Evolutionary conservation across 2,113 vertebrate species (phyloP).

Genomic region (Neolamprologus sp.): DNA sequence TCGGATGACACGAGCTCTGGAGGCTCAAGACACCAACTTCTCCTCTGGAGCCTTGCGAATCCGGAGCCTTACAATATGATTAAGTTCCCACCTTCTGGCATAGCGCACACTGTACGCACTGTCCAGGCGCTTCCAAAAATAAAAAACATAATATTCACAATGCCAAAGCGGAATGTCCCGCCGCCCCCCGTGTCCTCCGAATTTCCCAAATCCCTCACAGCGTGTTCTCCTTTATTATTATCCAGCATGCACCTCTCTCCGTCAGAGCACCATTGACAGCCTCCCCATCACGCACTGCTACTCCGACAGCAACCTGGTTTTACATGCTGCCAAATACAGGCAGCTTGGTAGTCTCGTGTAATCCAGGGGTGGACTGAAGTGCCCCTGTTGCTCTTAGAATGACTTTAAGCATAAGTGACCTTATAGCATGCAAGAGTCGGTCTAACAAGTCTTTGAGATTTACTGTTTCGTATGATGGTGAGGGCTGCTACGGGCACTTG

Average conservation of each 20-base stretch:
- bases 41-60: neutral
- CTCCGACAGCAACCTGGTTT: neutral
- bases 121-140: neutral
- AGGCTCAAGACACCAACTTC: neutral
- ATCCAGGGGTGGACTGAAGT: neutral
- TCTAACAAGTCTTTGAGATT: neutral
- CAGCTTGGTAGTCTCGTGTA: neutral
- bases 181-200: neutral
- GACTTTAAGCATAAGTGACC: neutral
- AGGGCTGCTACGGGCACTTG: neutral
- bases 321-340: neutral
- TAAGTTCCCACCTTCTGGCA: neutral
- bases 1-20: neutral
- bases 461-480: neutral
- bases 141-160: neutral
- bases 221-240: neutral
- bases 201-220: neutral
- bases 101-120: neutral
- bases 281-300: neutral
- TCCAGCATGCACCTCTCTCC: neutral
- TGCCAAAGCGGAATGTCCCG: slow-evolving; percentile 8
- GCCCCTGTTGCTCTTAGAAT: neutral
- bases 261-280: neutral
- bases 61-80: neutral
- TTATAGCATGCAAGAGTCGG: neutral